These are phyloP conservation scores for Craniophora ligustri DNA, from an alignment of 2,888 invertebrate genomes.

Conservation along the genomic window DNA sequence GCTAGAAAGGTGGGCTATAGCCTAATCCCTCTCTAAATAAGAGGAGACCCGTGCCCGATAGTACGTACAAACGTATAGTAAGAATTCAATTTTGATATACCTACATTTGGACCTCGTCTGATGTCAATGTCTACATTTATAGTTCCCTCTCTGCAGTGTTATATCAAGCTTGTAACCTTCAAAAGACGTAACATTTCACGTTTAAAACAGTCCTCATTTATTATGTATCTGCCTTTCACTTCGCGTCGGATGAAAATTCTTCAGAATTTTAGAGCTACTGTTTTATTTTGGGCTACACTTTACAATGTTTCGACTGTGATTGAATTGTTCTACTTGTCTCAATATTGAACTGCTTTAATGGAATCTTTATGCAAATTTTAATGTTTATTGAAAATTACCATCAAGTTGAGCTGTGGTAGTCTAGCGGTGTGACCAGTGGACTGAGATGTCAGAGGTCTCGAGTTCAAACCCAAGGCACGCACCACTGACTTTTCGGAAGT, in stretches of 20 bases:
- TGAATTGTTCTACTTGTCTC: background rate
- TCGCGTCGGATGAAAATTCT: background rate
- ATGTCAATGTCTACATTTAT: background rate
- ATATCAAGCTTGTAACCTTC: background rate
- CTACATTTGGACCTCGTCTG: too few species aligned
- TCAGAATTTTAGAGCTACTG: background rate
- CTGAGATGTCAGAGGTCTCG: too few species aligned
- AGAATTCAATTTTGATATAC: too few species aligned
- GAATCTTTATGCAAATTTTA: background rate
- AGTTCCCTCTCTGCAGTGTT: background rate
- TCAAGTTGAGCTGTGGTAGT: too few species aligned
- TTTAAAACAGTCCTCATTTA: constrained; percentile 13
- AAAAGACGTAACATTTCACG: constrained; percentile 1
- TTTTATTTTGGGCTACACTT: background rate
- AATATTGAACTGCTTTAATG: background rate
- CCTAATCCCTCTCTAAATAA: too few species aligned
- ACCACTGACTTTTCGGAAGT: too few species aligned
- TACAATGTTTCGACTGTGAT: background rate
- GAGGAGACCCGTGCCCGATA: too few species aligned
- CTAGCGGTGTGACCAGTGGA: too few species aligned
- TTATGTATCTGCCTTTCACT: constrained; percentile 6
- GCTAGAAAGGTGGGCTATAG: too few species aligned
- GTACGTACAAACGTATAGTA: too few species aligned
- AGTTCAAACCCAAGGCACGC: too few species aligned
- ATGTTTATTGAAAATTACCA: too few species aligned